phyloP scores from a whole-genome alignment of 2,888 invertebrate species.

The Mimas tiliae region DNA sequence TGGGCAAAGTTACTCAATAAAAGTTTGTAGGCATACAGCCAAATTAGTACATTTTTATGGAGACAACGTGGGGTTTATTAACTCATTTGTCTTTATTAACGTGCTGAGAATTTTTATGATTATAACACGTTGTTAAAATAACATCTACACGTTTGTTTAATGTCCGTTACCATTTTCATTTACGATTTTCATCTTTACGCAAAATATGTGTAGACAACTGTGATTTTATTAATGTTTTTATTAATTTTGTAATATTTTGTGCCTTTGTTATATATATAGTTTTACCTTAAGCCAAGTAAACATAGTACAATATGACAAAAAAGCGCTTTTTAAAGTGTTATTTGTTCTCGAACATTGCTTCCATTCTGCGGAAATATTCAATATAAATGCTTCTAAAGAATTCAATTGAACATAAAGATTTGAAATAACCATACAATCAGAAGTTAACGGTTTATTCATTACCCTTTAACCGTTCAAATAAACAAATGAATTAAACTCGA shows the following conservation, averaged over 20 bases:
- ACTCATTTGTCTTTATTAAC: constrained; percentile 23
- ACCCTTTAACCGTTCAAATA: constrained; percentile 10
- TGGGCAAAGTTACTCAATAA: constrained; percentile 1
- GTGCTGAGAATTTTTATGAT: constrained; percentile 11
- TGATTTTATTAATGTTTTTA: background rate
- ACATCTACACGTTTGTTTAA: constrained; percentile 10
- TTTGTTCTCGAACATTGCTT: too few relatives aligned
- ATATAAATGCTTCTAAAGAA: background rate
- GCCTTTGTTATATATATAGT: too few relatives aligned
- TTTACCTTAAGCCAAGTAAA: too few relatives aligned
- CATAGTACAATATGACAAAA: too few relatives aligned
- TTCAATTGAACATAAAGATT: background rate
- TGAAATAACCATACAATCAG: constrained; percentile 9
- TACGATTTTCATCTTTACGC: background rate
- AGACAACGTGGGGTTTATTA: constrained; percentile 3
- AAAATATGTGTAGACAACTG: constrained; percentile 7
- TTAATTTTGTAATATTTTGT: background rate
- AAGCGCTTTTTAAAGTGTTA: too few relatives aligned
- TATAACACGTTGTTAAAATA: constrained; percentile 23
- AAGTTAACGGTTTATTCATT: constrained; percentile 20
- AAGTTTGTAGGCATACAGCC: constrained; percentile 14
- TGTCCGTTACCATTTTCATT: constrained; percentile 12
- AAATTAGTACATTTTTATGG: constrained; percentile 21
- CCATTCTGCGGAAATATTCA: background rate
- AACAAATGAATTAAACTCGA: constrained; percentile 16